Conservation (phyloP, 2,797 vertebrate species). For the Manis crassicaudata region DNA sequence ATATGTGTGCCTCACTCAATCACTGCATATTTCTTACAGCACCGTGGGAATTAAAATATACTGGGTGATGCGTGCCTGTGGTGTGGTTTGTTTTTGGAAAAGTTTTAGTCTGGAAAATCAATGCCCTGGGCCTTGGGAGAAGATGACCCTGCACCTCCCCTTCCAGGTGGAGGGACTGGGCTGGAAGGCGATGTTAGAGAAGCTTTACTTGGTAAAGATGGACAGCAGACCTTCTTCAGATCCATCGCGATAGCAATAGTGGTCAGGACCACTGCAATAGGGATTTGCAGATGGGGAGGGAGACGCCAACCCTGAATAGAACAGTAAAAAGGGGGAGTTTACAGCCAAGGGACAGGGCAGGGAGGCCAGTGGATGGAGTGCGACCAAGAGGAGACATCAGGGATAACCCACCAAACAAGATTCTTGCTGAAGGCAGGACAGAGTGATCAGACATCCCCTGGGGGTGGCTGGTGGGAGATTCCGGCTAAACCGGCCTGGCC, state of each 20-base stretch:
- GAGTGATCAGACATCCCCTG: background rate
- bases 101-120: background rate
- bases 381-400: background rate
- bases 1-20: background rate
- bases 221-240: background rate
- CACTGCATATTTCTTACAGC: background rate
- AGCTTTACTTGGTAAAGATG: background rate
- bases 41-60: background rate
- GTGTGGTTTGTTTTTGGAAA: background rate
- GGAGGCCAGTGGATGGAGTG: background rate
- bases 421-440: background rate
- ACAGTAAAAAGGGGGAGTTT: background rate
- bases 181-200: background rate
- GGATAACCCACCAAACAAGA: background rate
- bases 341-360: background rate
- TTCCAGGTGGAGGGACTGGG: background rate
- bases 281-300: background rate
- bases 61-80: background rate
- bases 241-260: rapidly evolving
- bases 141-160: rapidly evolving
- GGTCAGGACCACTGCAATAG: too few relatives aligned
- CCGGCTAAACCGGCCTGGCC: background rate
- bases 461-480: background rate
- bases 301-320: rapidly evolving
- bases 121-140: background rate